Evolutionary conservation across 2,113 vertebrate species (phyloP).

Genomic region (Suricata suricatta): DNA sequence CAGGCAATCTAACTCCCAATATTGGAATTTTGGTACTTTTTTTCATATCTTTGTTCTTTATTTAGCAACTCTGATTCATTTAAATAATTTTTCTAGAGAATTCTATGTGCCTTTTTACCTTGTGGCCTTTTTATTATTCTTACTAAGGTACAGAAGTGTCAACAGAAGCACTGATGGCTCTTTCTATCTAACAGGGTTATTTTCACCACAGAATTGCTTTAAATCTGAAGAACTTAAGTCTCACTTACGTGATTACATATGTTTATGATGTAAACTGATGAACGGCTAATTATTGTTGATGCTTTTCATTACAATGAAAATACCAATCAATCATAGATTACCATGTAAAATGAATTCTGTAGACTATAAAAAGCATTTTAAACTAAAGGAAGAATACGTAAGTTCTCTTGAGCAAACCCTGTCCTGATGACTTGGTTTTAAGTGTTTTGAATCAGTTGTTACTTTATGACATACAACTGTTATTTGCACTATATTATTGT

Average conservation of each 20-base stretch:
- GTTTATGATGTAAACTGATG: conserved; percentile 67
- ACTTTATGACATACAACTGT: conserved; percentile 32
- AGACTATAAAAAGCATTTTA: conserved; percentile 42
- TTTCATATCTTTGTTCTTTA: conserved; percentile 74
- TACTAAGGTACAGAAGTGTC: conserved; percentile 81
- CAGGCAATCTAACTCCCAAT: conserved; percentile 82
- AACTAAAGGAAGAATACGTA: conserved; percentile 40
- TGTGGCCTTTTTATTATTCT: conserved; percentile 87
- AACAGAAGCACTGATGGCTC: conserved; percentile 77
- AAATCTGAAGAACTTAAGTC: conserved; percentile 79
- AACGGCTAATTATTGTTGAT: conserved; percentile 58
- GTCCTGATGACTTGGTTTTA: conserved; percentile 52
- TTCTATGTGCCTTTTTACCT: conserved; percentile 90
- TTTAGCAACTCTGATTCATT: conserved; percentile 82
- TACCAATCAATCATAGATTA: conserved; percentile 1
- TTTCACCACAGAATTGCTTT: conserved; percentile 75
- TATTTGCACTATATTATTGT: conserved; percentile 83
- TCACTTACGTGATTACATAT: conserved; percentile 46
- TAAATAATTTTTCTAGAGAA: conserved; percentile 84
- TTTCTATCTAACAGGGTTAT: conserved; percentile 69
- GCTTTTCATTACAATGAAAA: conserved; percentile 51
- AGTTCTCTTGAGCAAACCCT: conserved; percentile 39
- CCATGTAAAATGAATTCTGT: conserved; percentile 46
- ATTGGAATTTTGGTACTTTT: conserved; percentile 83
- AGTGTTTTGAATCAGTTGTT: background rate